These are phyloP conservation scores for Anthoptus insignis DNA, from an alignment of 2,888 invertebrate genomes.

Conservation along the genomic window DNA sequence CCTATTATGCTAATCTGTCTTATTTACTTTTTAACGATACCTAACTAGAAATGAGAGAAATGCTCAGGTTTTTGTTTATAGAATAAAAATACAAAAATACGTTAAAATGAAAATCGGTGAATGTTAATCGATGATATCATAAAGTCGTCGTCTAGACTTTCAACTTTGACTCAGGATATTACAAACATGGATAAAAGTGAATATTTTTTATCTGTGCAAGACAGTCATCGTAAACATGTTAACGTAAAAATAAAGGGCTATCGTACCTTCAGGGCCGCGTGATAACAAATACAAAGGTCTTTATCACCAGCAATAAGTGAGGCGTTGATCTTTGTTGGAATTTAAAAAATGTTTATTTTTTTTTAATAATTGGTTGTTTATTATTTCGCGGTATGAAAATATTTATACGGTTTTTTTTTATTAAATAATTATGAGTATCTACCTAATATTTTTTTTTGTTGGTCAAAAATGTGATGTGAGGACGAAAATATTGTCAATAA, in stretches of 20 bases:
- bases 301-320: constrained; percentile 46
- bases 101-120: too few species aligned
- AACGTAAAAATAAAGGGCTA: constrained; percentile 70
- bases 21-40: too few species aligned
- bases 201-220: constrained; percentile 49
- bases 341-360: constrained; percentile 19
- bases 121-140: too few species aligned
- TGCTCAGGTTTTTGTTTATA: neutral
- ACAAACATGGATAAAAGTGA: constrained; percentile 17
- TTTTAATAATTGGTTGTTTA: too few species aligned
- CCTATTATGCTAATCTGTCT: too few species aligned
- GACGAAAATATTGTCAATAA: too few species aligned
- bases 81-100: neutral
- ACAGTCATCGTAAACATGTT: constrained; percentile 54
- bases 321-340: constrained; percentile 34
- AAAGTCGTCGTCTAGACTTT: constrained; percentile 12
- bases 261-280: constrained; percentile 76
- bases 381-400: too few species aligned
- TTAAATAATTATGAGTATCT: too few species aligned
- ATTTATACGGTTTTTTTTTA: too few species aligned
- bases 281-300: constrained; percentile 58
- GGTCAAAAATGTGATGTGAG: too few species aligned
- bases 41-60: too few species aligned
- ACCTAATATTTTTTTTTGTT: too few species aligned
- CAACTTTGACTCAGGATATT: constrained; percentile 14